Base-by-base conservation (phyloP, 2,113 vertebrate species). In the Tupaia tana region DNA sequence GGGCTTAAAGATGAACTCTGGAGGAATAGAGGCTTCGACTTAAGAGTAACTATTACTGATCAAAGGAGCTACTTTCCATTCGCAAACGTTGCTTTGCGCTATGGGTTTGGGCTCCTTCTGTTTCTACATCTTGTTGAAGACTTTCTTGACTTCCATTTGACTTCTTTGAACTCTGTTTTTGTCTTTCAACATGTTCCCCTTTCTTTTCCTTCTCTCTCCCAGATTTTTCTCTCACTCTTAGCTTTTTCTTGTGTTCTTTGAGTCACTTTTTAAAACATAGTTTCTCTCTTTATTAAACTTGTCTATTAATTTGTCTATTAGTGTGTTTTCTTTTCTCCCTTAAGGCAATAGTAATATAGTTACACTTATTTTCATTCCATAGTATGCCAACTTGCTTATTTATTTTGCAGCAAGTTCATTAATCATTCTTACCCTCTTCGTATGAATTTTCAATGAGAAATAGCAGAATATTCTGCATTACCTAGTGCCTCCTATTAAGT, bases 1-100 rank as follows among this genome's bases (percentile, higher is more conserved):
- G 99, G 99, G 99, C 99, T 99, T 99, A 99, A 99, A 99, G 99
- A 99, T 99, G 99, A 99, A 99, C 99, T 99, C 98, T 99, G 99
- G 99, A 99, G 98, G 98, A 99, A 98, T 99, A 99, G 99, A 99
- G 99, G 99, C 99, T 99, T 99, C 99, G 99, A 99, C 99, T 99
- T 99, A 98, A 99, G 99, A 99, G 99, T 99, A 99, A 99, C 99
- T 99, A 99, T 99, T 99, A 99, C 99, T 99, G 98, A 98, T 99
- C 99, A 98, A 98, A 99, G 99, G 99, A 99, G 99, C 98, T 98
- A 97, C 98, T 99, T 98, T 99, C 98, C 99, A 99, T 98, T 99
- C 98, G 98, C 99, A 99, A 99, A 99, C 98, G 96, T 98, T 97
- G 98, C 98, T 99, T 99, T 99, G 98, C 98, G 98, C 97, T 98